These are phyloP conservation scores for Cyrtonyx montezumae DNA, from an alignment of 2,113 vertebrate species.

Conservation along the genomic window DNA sequence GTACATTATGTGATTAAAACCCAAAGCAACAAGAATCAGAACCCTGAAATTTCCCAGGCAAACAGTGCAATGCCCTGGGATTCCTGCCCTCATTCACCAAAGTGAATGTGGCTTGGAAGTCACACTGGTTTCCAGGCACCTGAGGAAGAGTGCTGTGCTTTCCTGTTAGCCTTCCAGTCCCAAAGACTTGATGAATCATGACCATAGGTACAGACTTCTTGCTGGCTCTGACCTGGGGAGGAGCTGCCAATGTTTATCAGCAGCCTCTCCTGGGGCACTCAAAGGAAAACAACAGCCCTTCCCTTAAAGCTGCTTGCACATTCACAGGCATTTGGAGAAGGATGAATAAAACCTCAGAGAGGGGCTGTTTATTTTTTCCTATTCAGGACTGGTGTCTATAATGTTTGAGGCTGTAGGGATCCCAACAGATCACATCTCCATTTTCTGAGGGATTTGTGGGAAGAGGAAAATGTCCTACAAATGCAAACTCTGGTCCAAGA, in stretches of 20 bases:
- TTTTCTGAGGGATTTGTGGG: constrained; percentile 33
- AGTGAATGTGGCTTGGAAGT: not conserved
- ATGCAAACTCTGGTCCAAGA: not conserved
- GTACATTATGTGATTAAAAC: not conserved
- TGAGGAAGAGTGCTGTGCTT: not conserved
- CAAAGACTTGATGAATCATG: not conserved
- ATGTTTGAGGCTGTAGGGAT: not conserved
- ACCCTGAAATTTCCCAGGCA: not conserved
- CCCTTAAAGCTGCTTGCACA: not conserved
- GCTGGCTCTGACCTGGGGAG: not conserved
- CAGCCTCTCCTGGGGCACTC: not conserved
- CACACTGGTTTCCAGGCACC: not conserved
- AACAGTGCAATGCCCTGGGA: not conserved
- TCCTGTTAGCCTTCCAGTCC: not conserved
- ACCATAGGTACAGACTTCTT: not conserved
- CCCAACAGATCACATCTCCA: constrained; percentile 8
- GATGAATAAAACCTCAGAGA: constrained; percentile 61
- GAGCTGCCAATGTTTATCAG: constrained; percentile 12
- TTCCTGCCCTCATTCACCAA: not conserved
- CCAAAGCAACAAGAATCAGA: not conserved
- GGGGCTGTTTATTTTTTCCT: not conserved
- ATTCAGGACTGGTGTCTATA: not conserved
- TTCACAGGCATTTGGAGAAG: not conserved
- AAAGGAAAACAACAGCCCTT: not conserved
- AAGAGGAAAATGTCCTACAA: not conserved